phyloP scores from a whole-genome alignment of 2,797 vertebrate genomes.

The Myotis findleyi region DNA sequence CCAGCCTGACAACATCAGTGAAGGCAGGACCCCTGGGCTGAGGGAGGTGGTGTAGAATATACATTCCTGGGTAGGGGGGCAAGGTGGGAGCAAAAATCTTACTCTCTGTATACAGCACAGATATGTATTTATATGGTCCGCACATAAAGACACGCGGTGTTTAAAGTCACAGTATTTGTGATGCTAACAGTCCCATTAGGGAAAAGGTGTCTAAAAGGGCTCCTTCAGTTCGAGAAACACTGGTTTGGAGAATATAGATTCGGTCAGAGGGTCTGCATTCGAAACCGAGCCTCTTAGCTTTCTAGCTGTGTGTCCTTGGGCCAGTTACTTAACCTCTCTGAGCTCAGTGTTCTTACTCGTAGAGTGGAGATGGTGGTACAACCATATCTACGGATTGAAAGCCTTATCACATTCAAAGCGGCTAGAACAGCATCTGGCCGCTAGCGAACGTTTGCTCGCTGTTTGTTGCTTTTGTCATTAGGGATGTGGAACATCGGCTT shows the following conservation, averaged over 20 bases:
- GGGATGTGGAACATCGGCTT: not conserved
- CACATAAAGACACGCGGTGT: not conserved
- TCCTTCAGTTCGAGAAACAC: not conserved
- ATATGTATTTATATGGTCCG: fast-evolving
- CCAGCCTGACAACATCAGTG: not conserved
- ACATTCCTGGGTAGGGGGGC: not conserved
- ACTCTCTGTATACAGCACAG: not conserved
- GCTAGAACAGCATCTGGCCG: not conserved
- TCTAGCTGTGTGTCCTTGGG: not conserved
- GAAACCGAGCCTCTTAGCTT: not conserved
- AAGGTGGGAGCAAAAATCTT: not conserved
- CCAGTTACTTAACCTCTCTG: not conserved
- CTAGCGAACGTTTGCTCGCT: not conserved
- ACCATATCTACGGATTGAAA: not conserved
- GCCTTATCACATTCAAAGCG: not conserved
- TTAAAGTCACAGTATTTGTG: no score
- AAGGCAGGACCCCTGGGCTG: no score
- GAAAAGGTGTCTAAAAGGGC: not conserved
- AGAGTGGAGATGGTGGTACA: not conserved
- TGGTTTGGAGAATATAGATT: not conserved
- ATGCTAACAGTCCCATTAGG: not conserved
- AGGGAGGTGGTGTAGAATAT: fast-evolving
- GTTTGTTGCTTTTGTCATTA: not conserved
- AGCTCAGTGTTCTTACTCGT: not conserved
- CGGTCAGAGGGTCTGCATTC: not conserved